phyloP scores from a whole-genome alignment of 2,797 vertebrate genomes.

The Macrochelys suwanniensis region DNA sequence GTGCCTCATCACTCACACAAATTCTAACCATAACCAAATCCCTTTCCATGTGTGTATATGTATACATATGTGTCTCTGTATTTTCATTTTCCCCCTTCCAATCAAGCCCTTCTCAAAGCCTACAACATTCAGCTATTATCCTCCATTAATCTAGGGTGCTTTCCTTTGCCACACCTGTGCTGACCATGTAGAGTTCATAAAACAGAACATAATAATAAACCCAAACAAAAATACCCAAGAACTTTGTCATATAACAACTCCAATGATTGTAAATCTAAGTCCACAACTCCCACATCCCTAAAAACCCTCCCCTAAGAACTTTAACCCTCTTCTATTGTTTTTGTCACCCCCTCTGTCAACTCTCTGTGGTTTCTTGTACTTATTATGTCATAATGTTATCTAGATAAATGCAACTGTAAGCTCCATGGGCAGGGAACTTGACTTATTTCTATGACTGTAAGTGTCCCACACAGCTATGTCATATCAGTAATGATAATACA shows the following conservation, averaged over 20 bases:
- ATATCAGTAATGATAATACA: constrained; percentile 13
- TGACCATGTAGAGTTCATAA: not conserved
- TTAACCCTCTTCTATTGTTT: not conserved
- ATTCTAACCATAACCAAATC: constrained; percentile 71
- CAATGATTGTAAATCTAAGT: not conserved
- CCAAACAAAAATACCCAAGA: not conserved
- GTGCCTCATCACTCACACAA: constrained; percentile 72
- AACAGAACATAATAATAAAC: constrained; percentile 17
- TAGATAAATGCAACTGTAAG: not conserved
- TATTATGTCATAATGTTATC: not conserved
- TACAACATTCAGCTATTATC: constrained; percentile 38
- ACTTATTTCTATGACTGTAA: constrained; percentile 1
- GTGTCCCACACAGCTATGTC: not conserved
- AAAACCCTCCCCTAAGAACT: constrained; percentile 18
- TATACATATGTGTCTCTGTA: not conserved
- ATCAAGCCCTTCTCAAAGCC: constrained; percentile 6
- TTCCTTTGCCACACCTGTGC: not conserved
- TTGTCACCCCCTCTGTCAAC: not conserved
- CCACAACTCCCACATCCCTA: not conserved
- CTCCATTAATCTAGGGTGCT: constrained; percentile 16
- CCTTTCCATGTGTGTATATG: fast-evolving
- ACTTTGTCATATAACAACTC: not conserved
- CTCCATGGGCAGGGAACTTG: not conserved
- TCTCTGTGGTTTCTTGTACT: not conserved
- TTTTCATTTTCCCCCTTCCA: constrained; percentile 6